Evolutionary conservation across 2,113 vertebrate species (phyloP), one percentile per base, ranked within the genome.

Genomic region (Stercorarius parasiticus): DNA sequence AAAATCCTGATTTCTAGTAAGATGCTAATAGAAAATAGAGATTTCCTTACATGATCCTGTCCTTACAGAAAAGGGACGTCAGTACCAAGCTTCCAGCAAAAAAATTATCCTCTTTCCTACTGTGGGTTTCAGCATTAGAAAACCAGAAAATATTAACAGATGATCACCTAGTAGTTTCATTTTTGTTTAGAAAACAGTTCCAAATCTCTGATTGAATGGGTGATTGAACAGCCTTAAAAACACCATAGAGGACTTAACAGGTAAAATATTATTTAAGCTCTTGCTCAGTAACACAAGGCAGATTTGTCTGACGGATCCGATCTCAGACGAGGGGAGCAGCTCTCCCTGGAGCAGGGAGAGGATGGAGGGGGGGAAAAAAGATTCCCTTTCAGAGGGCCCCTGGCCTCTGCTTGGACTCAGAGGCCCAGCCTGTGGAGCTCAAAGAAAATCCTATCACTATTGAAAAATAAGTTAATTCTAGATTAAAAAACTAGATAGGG

Each of bases 351-450:
- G 52, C 3, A 3, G 70, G 71, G 19, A 88, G 15, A 52, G 32
- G 42, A 72, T 29, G 49, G 67, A 42, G 23, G 42, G 42, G 13
- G 26, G 9, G 1, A 45, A 1, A 86, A 96, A 90, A 91, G 53
- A 67, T 49, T 50, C 85, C 93, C 93, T 90, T 96, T 90, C 80
- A 80, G 50, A 86, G 96, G 86, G 90, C 94, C 96, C 88, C 95
- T 42, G 91, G 93, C 79, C 43, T 93, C 86, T 55, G 42, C 81
- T 36, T 42, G 71, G 81, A 55, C 45, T 82, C 70, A 67, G 90
- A 93, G 92, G 86, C 84, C 74, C 95, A 72, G 76, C 16, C 76
- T 73, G 85, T 4, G 62, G 52, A 95, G 83, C 38, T 90, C 80
- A 80, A 94, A 94, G 82, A 93, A 96, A 95, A 94, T 59, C 47